These are phyloP conservation scores for Gymnarchus niloticus DNA, from an alignment of 2,113 vertebrate genomes.

Conservation along the genomic window DNA sequence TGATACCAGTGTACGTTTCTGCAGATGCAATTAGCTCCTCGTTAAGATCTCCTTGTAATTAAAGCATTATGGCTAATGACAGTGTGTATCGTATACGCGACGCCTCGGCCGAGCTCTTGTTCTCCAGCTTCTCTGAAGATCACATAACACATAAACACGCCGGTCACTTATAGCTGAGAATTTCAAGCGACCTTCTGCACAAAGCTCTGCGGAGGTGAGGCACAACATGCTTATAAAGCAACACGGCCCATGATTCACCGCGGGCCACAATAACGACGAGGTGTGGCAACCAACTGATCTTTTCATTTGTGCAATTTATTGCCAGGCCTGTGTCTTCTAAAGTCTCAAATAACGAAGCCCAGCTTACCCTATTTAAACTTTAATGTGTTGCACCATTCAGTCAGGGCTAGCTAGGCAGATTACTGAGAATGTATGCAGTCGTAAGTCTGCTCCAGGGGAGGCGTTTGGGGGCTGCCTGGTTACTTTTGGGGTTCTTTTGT, in stretches of 20 bases:
- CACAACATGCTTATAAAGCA: no score
- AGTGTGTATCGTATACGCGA: not conserved
- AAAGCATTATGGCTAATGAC: conserved; percentile 22
- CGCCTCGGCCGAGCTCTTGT: no score
- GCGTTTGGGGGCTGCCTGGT: no score
- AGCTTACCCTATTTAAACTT: not conserved
- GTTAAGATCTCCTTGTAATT: conserved; percentile 22
- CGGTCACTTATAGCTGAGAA: no score
- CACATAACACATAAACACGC: no score
- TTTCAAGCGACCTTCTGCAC: not conserved
- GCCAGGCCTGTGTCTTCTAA: no score
- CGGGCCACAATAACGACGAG: not conserved
- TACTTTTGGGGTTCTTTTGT: not conserved
- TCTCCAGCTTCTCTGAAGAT: no score
- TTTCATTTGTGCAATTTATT: not conserved
- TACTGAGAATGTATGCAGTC: not conserved
- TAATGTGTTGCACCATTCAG: not conserved
- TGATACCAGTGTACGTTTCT: not conserved
- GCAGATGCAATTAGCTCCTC: conserved; percentile 19
- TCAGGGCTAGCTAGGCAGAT: not conserved
- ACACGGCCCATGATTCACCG: not conserved
- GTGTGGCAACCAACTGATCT: not conserved
- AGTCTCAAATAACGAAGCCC: no score
- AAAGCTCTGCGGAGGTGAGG: not conserved
- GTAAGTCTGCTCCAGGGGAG: not conserved